These are phyloP conservation scores for Phyllotreta striolata DNA, from an alignment of 2,888 invertebrate genomes.

Conservation along the genomic window DNA sequence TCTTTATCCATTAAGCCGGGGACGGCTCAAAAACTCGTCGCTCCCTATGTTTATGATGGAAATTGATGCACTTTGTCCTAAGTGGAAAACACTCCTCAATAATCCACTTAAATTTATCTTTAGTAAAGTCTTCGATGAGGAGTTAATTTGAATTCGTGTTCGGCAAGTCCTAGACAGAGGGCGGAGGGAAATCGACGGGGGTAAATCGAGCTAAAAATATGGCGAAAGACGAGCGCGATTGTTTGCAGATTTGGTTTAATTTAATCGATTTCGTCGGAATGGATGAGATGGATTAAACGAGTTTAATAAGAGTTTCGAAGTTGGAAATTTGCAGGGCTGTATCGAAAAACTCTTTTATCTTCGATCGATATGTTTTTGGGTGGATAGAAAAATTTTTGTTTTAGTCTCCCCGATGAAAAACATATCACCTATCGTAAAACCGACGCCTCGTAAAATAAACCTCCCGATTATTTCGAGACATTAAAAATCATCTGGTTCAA, in stretches of 20 bases:
- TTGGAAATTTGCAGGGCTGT: too few species aligned
- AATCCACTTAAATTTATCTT: conserved; percentile 60
- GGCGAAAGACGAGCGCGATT: background rate
- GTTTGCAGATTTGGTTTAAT: background rate
- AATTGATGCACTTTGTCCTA: conserved; percentile 59
- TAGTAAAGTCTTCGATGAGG: conserved; percentile 42
- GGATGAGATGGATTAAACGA: too few species aligned
- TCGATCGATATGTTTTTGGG: too few species aligned
- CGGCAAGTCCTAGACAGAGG: conserved; percentile 37
- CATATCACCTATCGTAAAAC: too few species aligned
- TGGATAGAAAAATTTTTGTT: too few species aligned
- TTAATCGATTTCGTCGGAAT: too few species aligned
- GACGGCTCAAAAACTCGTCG: conserved; percentile 24
- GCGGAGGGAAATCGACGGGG: background rate
- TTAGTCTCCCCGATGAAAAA: too few species aligned
- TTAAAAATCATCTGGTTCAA: conserved; percentile 33
- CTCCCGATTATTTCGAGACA: conserved; percentile 18
- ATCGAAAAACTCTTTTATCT: too few species aligned
- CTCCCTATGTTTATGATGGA: conserved; percentile 56
- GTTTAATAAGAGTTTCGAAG: too few species aligned
- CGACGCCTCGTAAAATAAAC: conserved; percentile 3
- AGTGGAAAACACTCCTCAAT: conserved; percentile 60
- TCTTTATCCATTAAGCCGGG: conserved; percentile 6
- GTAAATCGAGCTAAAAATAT: background rate
- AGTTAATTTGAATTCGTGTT: conserved; percentile 57